These are phyloP conservation scores for Dufourea novaeangliae DNA, from an alignment of 1,140 invertebrate genomes.

Conservation along the genomic window DNA sequence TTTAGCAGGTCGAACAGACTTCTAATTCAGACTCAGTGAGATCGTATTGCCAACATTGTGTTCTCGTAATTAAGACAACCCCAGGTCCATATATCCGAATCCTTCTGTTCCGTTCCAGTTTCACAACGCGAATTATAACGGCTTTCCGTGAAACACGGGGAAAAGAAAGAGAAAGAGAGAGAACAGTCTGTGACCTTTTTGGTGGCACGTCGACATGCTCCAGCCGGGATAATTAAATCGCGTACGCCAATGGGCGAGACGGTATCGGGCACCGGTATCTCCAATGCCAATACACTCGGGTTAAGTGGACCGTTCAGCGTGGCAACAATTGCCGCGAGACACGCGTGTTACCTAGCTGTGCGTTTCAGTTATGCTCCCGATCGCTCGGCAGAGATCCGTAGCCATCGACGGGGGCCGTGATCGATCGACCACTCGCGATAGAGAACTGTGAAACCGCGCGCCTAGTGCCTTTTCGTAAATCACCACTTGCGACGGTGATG, in stretches of 20 bases:
- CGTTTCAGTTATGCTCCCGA: slow-evolving; percentile 43
- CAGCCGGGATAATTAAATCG: slow-evolving; percentile 63
- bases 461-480: background rate
- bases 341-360: slow-evolving; percentile 23
- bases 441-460: slow-evolving; percentile 1
- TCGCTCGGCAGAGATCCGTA: slow-evolving; percentile 37
- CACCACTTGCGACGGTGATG: background rate
- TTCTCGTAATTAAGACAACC: slow-evolving; percentile 38
- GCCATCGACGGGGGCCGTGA: slow-evolving; percentile 13
- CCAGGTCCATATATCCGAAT: slow-evolving; percentile 20
- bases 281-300: slow-evolving; percentile 44
- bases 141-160: slow-evolving; percentile 29
- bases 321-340: slow-evolving; percentile 55
- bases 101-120: slow-evolving; percentile 18
- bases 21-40: too few relatives aligned
- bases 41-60: slow-evolving; percentile 14
- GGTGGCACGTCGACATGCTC: slow-evolving; percentile 39
- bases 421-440: slow-evolving; percentile 26
- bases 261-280: slow-evolving; percentile 56
- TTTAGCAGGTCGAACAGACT: too few relatives aligned
- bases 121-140: slow-evolving; percentile 11
- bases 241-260: slow-evolving; percentile 54
- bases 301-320: slow-evolving; percentile 53
- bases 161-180: slow-evolving; percentile 26
- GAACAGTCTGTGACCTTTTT: slow-evolving; percentile 56